phyloP scores from a whole-genome alignment of 2,888 invertebrate species.

The Acleris emargana region DNA sequence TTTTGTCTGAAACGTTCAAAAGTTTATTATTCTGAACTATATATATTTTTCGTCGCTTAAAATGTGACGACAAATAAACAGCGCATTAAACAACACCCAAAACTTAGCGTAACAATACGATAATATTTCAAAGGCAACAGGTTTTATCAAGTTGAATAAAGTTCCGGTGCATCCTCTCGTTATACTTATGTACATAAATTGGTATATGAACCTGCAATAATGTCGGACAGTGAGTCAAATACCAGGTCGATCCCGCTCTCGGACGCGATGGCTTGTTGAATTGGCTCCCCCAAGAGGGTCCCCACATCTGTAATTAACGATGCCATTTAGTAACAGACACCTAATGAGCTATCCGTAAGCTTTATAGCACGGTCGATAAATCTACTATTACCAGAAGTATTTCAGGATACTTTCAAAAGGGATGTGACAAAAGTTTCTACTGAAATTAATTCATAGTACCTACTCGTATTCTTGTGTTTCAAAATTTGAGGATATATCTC shows the following conservation, averaged over 20 bases:
- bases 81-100: too few relatives aligned
- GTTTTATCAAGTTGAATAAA: too few relatives aligned
- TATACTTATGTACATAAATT: background rate
- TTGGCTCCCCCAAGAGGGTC: constrained; percentile 89
- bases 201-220: constrained; percentile 85
- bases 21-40: too few relatives aligned
- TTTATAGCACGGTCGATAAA: background rate
- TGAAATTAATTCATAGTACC: too few relatives aligned
- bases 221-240: constrained; percentile 87
- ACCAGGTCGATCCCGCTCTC: constrained; percentile 91
- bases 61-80: too few relatives aligned
- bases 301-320: constrained; percentile 85
- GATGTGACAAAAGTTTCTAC: background rate
- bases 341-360: background rate
- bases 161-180: too few relatives aligned
- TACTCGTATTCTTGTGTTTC: too few relatives aligned
- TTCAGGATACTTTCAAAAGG: background rate
- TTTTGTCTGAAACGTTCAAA: too few relatives aligned
- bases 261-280: constrained; percentile 87
- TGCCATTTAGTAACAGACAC: constrained; percentile 4
- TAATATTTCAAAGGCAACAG: too few relatives aligned
- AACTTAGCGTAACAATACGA: too few relatives aligned
- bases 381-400: background rate
- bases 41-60: too few relatives aligned
- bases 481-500: too few relatives aligned